These are phyloP conservation scores for Bucorvus abyssinicus DNA, from an alignment of 2,797 vertebrate species.

Conservation along the genomic window DNA sequence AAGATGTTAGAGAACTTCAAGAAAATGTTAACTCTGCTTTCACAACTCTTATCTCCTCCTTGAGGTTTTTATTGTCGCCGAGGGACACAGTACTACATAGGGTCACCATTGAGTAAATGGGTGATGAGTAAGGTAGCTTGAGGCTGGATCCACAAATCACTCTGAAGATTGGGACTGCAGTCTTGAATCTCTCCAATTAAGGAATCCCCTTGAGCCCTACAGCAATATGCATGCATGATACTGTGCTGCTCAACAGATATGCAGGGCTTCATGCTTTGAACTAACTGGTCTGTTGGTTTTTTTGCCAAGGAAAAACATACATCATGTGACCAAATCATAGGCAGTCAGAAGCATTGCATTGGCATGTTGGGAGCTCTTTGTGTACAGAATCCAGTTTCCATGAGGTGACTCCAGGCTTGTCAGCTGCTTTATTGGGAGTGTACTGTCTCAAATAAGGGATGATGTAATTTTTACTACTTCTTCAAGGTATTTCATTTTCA, in stretches of 20 bases:
- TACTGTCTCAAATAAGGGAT: neutral
- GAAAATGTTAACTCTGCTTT: slow-evolving; percentile 28
- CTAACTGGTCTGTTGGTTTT: neutral
- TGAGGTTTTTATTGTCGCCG: neutral
- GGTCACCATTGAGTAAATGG: neutral
- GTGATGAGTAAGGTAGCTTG: slow-evolving; percentile 1
- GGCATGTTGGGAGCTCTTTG: neutral
- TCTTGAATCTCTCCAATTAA: slow-evolving; percentile 5
- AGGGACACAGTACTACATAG: neutral
- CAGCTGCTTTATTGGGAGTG: neutral
- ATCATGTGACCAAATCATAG: neutral
- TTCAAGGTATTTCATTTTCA: slow-evolving; percentile 28
- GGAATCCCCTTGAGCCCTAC: slow-evolving; percentile 10
- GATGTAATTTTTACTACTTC: slow-evolving; percentile 16
- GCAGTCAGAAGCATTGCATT: neutral
- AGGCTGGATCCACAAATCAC: slow-evolving; percentile 36
- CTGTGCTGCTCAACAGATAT: neutral
- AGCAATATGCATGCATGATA: slow-evolving; percentile 21
- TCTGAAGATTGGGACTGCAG: neutral
- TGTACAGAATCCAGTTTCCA: neutral
- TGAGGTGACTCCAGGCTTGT: neutral
- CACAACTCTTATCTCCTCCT: neutral
- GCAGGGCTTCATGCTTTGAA: slow-evolving; percentile 1
- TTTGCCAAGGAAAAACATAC: neutral
- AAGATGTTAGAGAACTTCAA: neutral